Evolutionary conservation across 2,113 vertebrate species (phyloP), one percentile per base, ranked within the genome.

Genomic region (Lutjanus erythropterus): DNA sequence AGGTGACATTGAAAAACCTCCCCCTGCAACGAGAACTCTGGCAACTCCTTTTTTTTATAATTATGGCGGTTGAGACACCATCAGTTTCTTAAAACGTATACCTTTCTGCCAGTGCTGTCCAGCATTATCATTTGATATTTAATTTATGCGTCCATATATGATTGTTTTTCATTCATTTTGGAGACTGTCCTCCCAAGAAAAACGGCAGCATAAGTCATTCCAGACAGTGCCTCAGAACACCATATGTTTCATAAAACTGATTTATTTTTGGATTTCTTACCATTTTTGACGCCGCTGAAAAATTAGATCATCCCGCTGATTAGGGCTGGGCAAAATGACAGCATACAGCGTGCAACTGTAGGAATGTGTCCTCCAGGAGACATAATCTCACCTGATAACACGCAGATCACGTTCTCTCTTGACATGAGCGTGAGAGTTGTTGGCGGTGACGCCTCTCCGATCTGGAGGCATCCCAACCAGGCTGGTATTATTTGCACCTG

Each of bases 211-310:
- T 35, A 7, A 52, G 23, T 62, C 12, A 1, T 37, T 29, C 42
- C 7, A 25, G 27, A 5, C 41, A 41, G 23, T 61, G 31, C 31
- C 33, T 41, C 33, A 33, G 23, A 33, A 71, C 23, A 27, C 15
- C 27, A 41, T 23, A 78, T 52, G 56, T 69, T 78, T 35, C 39
- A 58, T 44, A 6, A 44, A 52, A 61, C 33, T 2, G n/a, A 52
- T 64, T 31, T 7, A 19, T 44, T 64, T 9, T 23, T 52, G 23
- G 64, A 52, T 52, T 62, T 71, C 12, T 5, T 19, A 39, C 9
- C 1, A 3, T n/a, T 65, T 18, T 55, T 11, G n/a, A 35, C 25
- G 35, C 3, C 23, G 33, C 16, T 18, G n/a, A 49, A 2, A n/a
- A 39, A 49, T 35, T 10, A 25, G 27, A 73, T 49, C 4, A 33